A percentile compares a stretch with the other conserved stretches of the same genome.
These are phyloP conservation scores for Sialis fuliginosa DNA, from an alignment of 2,888 invertebrate species.

Conservation along the genomic window DNA sequence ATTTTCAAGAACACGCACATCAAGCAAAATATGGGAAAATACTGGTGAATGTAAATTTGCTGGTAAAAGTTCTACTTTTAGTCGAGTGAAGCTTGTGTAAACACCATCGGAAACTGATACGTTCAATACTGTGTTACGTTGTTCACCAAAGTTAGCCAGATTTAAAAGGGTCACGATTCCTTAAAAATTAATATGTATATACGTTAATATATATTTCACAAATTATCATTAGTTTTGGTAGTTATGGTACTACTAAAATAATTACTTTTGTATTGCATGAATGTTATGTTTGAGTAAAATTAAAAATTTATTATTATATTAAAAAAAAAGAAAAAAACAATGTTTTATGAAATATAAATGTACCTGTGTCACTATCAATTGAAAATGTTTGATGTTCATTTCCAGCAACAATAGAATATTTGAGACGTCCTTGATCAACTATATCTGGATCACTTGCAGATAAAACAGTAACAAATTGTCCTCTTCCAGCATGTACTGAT, in stretches of 20 bases:
- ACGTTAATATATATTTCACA: too few relatives aligned
- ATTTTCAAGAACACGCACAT: slow-evolving; percentile 69
- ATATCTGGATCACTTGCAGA: slow-evolving; percentile 78
- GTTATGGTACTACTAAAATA: neutral
- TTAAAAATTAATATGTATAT: slow-evolving; percentile 12
- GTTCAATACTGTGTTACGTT: slow-evolving; percentile 54
- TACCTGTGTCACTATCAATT: slow-evolving; percentile 36
- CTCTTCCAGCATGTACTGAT: slow-evolving; percentile 65
- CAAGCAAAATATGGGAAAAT: slow-evolving; percentile 60
- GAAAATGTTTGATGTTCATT: slow-evolving; percentile 60
- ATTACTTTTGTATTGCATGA: too few relatives aligned
- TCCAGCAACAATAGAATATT: slow-evolving; percentile 68
- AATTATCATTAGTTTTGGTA: too few relatives aligned
- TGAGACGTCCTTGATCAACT: slow-evolving; percentile 53
- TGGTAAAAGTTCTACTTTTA: slow-evolving; percentile 60
- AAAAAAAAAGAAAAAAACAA: neutral
- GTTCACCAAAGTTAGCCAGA: slow-evolving; percentile 52
- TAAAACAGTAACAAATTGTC: slow-evolving; percentile 75
- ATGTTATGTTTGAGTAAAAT: neutral
- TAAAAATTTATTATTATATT: neutral
- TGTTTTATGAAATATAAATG: neutral
- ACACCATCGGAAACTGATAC: slow-evolving; percentile 93
- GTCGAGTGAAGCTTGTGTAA: slow-evolving; percentile 72
- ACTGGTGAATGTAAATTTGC: slow-evolving; percentile 64
- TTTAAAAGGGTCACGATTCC: slow-evolving; percentile 48